Conservation (phyloP, 2,888 invertebrate genomes). For the Cantharis flavilabris region DNA sequence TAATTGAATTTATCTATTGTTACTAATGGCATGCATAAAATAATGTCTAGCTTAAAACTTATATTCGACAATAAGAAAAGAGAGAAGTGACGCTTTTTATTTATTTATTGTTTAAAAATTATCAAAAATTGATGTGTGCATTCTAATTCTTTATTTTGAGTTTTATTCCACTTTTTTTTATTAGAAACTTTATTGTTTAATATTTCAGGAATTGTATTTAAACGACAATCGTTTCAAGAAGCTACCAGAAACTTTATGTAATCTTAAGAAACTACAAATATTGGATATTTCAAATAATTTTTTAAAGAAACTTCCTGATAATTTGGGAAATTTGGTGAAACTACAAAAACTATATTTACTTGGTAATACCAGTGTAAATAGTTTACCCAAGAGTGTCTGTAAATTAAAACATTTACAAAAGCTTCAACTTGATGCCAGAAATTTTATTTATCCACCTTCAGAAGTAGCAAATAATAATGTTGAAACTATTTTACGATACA, state of each 20-base stretch:
- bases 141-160: neutral
- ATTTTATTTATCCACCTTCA: slow-evolving; percentile 68
- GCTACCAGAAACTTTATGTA: slow-evolving; percentile 71
- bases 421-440: slow-evolving; percentile 65
- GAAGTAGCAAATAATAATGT: slow-evolving; percentile 65
- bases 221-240: slow-evolving; percentile 72
- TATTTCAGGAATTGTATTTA: slow-evolving; percentile 70
- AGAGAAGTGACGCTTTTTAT: neutral
- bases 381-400: slow-evolving; percentile 69
- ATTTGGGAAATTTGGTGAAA: slow-evolving; percentile 65
- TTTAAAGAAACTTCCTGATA: slow-evolving; percentile 66
- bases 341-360: slow-evolving; percentile 66
- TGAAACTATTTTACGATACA: slow-evolving; percentile 67
- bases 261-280: slow-evolving; percentile 65
- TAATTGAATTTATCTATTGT: neutral
- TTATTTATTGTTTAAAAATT: no score
- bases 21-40: neutral
- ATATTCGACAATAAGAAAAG: neutral
- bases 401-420: slow-evolving; percentile 65
- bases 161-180: neutral
- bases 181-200: neutral
- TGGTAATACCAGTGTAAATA: slow-evolving; percentile 62
- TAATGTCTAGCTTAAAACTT: neutral
- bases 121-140: neutral
- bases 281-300: slow-evolving; percentile 75